Evolutionary conservation across 2,888 invertebrate species (phyloP).

Genomic region (Philaethria dido): DNA sequence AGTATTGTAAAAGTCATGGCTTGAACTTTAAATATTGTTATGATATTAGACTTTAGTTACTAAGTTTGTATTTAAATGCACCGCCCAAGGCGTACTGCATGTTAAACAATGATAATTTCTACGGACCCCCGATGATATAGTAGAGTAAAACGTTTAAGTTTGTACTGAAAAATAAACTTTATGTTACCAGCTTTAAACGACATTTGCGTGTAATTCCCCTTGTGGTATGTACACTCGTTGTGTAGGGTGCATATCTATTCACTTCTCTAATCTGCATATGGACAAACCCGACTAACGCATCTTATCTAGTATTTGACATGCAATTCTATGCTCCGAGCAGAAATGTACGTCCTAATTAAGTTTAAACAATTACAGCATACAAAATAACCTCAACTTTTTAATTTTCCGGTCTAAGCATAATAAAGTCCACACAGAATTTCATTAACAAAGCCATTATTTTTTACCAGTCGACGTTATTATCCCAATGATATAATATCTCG

Average conservation of each 20-base stretch:
- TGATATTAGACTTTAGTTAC: slow-evolving; percentile 20
- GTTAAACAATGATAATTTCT: slow-evolving; percentile 75
- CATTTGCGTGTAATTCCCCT: not conserved
- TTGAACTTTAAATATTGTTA: slow-evolving; percentile 9
- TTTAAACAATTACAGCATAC: slow-evolving; percentile 46
- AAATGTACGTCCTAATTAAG: slow-evolving; percentile 46
- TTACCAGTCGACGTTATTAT: slow-evolving; percentile 44
- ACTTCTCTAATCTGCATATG: slow-evolving; percentile 77
- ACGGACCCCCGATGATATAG: slow-evolving; percentile 38
- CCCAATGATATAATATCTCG: slow-evolving; percentile 42
- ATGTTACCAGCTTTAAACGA: slow-evolving; percentile 16
- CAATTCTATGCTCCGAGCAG: slow-evolving; percentile 46
- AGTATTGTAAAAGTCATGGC: slow-evolving; percentile 12
- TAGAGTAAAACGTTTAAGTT: slow-evolving; percentile 1
- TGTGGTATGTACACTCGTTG: not conserved
- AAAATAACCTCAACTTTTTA: slow-evolving; percentile 42
- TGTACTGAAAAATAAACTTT: slow-evolving; percentile 33
- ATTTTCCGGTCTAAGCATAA: slow-evolving; percentile 49
- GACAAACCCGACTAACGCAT: slow-evolving; percentile 52
- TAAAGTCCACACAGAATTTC: slow-evolving; percentile 49
- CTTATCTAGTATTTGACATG: slow-evolving; percentile 44
- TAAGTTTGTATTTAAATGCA: slow-evolving; percentile 40
- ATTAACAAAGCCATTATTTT: slow-evolving; percentile 47
- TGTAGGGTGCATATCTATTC: slow-evolving; percentile 62
- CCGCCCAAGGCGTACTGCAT: slow-evolving; percentile 45